Evolutionary conservation across 2,113 vertebrate genomes (phyloP), one percentile per base, ranked within the genome.

Genomic region (Dascyllus trimaculatus): DNA sequence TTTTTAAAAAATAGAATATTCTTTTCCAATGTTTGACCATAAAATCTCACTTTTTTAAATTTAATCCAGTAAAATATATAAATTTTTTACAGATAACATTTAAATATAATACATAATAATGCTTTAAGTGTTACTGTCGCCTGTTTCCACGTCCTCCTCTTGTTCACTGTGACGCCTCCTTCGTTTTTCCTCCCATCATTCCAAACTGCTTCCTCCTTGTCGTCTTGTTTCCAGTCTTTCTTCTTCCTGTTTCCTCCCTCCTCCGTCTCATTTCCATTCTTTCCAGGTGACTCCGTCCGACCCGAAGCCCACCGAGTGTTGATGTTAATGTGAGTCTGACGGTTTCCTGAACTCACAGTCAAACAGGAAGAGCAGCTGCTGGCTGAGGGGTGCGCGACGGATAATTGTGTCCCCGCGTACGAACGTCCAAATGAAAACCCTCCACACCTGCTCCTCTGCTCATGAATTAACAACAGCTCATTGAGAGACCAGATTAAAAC

Each of bases 351-450:
- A 29, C 26, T n/a, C n/a, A n/a, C n/a, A n/a, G n/a, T n/a, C n/a
- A n/a, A n/a, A n/a, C n/a, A n/a, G 10, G 49, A 60, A 74, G 24
- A 81, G 52, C 85, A 88, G 83, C 83, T 90, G 86, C 67, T 68
- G 19, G 26, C 26, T 29, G 26, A 29, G n/a, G n/a, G n/a, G 26
- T 29, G 26, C 5, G 26, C 26, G 48, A 65, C 69, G 53, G 63
- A 46, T 69, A 70, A 75, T 59, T 78, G 58, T 67, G 58, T 65
- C 38, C 54, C 51, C 43, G 71, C 71, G 43, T 45, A 71, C 66
- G 65, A 67, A 52, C 51, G 38, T n/a, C 26, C 82, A 66, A 73
- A 77, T 79, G 64, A 72, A 78, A 74, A 35, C 54, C 57, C 61
- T 22, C 43, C 46, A 82, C 72, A 77, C 69, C 57, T 84, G 75